Base-by-base conservation (phyloP, 2,888 invertebrate genomes). In the Agelastica alni region DNA sequence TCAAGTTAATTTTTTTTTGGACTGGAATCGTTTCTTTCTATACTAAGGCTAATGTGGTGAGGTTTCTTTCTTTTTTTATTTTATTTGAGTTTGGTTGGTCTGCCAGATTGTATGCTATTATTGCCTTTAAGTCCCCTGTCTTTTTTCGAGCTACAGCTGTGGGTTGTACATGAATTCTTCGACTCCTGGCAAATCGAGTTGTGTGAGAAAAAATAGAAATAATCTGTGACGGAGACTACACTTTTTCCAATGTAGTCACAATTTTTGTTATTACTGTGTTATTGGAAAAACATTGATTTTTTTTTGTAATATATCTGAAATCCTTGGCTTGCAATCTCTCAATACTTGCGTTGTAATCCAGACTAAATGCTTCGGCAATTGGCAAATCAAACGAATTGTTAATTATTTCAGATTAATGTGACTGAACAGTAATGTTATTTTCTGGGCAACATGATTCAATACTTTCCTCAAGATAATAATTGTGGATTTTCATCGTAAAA, bases 181-280 rank as follows among this genome's bases (percentile, higher is more conserved):
- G 44, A 20, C 20, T 44, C 31, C 44, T 44, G 44, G 16, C 13
- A 44, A 44, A 44, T 44, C 44, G 32, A 44, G 31, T 44, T 44
- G 31, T 31, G 32, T 44, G 18, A 12, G 31, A 44, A 44, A 44
- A 44, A 16, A 44, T 31, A 10, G 3, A 31, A 4, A 31, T n/a
- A 7, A 2, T 22, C 9, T 22, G 22, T 22, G 1, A 22, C 22
- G 22, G 22, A 22, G 22, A 7, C 9, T 31, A 1, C 1, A 31
- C 10, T 31, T 31, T 31, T 31, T 31, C 2, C 31, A 31, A 10
- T 10, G 31, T 22, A 22, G 22, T 31, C 10, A 31, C 10, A 10
- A 31, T n/a, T 31, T 31, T 31, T 31, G 7, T 31, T n/a, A 31
- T 7, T n/a, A 31, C 31, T n/a, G 2, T n/a, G 31, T 2, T 4